Conservation (phyloP, 2,797 vertebrate species). For the Muscicapa striata region DNA sequence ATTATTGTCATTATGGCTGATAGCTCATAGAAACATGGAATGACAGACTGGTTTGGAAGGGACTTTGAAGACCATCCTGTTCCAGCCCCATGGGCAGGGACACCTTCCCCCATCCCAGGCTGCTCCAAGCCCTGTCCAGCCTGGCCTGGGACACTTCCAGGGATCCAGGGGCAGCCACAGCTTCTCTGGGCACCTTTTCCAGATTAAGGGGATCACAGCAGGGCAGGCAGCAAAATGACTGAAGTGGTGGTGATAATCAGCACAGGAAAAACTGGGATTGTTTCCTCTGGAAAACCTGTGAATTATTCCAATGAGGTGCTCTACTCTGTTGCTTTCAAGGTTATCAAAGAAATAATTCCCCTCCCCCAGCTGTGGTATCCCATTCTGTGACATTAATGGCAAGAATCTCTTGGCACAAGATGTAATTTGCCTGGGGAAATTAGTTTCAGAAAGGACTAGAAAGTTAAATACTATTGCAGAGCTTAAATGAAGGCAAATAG, state of each 20-base stretch:
- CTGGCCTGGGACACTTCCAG: neutral
- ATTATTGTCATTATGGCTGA: neutral
- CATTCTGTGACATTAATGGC: constrained; percentile 21
- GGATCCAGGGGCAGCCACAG: neutral
- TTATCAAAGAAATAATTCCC: neutral
- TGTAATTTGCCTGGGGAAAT: constrained; percentile 51
- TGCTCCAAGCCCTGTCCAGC: neutral
- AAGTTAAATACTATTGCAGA: constrained; percentile 43
- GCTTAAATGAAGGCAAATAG: constrained; percentile 8
- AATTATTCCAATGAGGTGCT: neutral
- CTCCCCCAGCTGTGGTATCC: neutral
- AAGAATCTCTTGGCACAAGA: constrained; percentile 4
- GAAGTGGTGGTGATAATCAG: neutral
- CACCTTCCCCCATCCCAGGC: neutral
- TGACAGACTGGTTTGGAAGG: neutral
- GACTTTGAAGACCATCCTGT: neutral
- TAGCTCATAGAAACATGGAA: neutral
- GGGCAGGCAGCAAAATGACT: neutral
- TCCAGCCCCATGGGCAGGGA: neutral
- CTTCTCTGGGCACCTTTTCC: neutral
- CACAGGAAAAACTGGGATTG: neutral
- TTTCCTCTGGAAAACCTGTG: neutral
- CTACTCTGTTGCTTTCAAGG: neutral
- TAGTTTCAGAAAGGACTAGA: constrained; percentile 29
- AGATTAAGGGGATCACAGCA: neutral